These are phyloP conservation scores for Amblyteles armatorius DNA, from an alignment of 2,888 invertebrate species.

Conservation along the genomic window DNA sequence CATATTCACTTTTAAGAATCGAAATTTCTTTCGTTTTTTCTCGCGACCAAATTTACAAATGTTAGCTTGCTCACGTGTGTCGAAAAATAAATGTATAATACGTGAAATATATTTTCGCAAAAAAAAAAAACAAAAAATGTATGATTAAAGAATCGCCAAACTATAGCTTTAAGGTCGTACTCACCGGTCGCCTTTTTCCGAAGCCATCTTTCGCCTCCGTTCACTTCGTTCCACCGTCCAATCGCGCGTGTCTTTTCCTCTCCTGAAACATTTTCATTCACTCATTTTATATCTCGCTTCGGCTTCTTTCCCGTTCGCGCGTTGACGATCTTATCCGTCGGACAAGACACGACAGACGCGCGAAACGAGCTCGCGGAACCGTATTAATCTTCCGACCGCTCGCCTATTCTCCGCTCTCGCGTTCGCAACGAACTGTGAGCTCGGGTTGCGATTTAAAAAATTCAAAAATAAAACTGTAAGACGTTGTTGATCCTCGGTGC, in stretches of 20 bases:
- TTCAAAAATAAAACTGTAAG: constrained; percentile 27
- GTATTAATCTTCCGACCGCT: constrained; percentile 65
- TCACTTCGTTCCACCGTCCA: no score
- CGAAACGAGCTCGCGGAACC: constrained; percentile 58
- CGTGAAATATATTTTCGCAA: no score
- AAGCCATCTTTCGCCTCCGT: no score
- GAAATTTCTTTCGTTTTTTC: no score
- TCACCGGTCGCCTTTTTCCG: no score
- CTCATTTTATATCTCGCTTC: neutral
- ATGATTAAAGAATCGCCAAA: no score
- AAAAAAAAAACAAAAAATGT: no score
- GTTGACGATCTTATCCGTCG: constrained; percentile 51
- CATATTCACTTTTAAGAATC: no score
- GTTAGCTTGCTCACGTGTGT: neutral
- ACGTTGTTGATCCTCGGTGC: constrained; percentile 42
- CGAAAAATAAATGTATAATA: no score
- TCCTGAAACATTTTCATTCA: neutral
- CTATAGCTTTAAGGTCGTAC: no score
- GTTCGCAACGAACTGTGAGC: neutral
- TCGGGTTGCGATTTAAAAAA: neutral
- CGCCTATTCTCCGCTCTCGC: constrained; percentile 54
- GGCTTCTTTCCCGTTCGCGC: neutral
- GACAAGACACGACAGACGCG: constrained; percentile 52
- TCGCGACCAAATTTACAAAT: neutral
- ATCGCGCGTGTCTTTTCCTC: no score